phyloP scores from a whole-genome alignment of 2,888 invertebrate species.

The Scaeva pyrastri region DNA sequence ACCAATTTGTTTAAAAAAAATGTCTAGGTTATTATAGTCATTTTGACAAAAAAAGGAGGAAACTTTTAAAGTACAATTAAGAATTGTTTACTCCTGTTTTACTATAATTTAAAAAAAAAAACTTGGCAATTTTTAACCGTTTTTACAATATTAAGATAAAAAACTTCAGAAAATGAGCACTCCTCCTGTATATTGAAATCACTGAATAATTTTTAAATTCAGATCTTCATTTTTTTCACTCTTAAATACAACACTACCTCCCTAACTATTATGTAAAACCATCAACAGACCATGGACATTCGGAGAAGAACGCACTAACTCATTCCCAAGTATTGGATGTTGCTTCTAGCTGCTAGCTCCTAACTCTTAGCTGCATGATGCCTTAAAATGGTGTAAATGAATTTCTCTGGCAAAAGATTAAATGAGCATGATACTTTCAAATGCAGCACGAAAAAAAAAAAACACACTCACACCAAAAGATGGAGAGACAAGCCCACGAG shows the following conservation, averaged over 20 bases:
- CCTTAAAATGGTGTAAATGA: conserved; percentile 55
- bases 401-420: conserved; percentile 47
- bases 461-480: conserved; percentile 7
- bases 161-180: too few relatives aligned
- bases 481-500: conserved; percentile 19
- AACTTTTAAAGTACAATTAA: too few relatives aligned
- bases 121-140: too few relatives aligned
- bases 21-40: too few relatives aligned
- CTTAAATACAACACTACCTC: background rate
- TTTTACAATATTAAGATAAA: too few relatives aligned
- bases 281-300: conserved; percentile 20
- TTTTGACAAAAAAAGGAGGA: too few relatives aligned
- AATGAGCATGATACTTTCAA: conserved; percentile 40
- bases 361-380: conserved; percentile 10
- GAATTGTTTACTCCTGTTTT: too few relatives aligned
- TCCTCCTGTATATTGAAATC: too few relatives aligned
- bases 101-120: too few relatives aligned
- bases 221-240: too few relatives aligned
- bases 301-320: conserved; percentile 4
- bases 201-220: too few relatives aligned
- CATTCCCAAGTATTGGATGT: conserved; percentile 11
- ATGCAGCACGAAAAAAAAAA: background rate
- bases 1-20: background rate
- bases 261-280: background rate
- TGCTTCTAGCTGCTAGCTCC: background rate